Conservation (phyloP, 1,140 invertebrate genomes). For the Harpegnathos saltator region DNA sequence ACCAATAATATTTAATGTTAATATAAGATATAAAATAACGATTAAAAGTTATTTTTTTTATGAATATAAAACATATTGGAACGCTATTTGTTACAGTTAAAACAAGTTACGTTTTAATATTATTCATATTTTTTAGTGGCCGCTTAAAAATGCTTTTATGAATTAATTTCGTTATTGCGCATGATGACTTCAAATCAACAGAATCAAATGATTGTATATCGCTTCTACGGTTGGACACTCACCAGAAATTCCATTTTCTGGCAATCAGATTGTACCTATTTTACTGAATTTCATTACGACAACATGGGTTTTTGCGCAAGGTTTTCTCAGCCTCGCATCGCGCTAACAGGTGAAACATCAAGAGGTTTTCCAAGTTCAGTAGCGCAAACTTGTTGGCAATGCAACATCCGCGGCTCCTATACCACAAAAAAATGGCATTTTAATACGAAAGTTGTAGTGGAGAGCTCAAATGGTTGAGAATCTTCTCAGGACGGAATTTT, state of each 20-base stretch:
- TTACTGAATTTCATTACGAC: conserved; percentile 74
- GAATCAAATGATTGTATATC: background rate
- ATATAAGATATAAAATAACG: too few relatives aligned
- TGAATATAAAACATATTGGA: too few relatives aligned
- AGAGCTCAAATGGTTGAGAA: conserved; percentile 84
- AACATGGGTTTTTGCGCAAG: conserved; percentile 76
- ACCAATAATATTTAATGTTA: too few relatives aligned
- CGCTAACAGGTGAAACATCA: conserved; percentile 85
- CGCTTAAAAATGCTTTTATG: too few relatives aligned
- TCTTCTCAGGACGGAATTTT: conserved; percentile 86
- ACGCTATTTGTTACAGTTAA: too few relatives aligned
- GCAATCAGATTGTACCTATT: conserved; percentile 57
- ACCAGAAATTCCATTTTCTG: conserved; percentile 77
- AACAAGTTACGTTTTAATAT: too few relatives aligned
- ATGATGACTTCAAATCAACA: background rate
- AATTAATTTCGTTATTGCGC: too few relatives aligned
- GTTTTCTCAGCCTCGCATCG: conserved; percentile 86
- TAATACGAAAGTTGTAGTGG: conserved; percentile 71
- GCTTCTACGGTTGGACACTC: conserved; percentile 69
- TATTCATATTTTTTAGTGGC: too few relatives aligned
- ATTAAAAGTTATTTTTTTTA: too few relatives aligned
- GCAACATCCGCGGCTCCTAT: conserved; percentile 84
- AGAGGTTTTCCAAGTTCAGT: conserved; percentile 86
- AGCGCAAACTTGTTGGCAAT: conserved; percentile 87
- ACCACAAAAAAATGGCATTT: conserved; percentile 81